phyloP scores from a whole-genome alignment of 1,140 invertebrate genomes.

The Drosophila burlai region DNA sequence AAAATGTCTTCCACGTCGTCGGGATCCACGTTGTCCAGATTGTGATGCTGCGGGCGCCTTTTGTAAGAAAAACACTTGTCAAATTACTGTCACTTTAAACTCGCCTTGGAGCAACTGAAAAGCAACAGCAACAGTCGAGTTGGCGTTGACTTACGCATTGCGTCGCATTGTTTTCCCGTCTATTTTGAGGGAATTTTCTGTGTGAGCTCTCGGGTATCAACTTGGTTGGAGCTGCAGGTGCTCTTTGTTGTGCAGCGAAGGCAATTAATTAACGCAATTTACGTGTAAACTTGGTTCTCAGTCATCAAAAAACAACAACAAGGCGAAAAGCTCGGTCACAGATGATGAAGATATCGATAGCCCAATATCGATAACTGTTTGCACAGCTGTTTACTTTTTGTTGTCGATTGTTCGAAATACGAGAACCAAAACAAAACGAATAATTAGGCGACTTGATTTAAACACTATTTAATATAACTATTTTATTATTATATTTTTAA shows the following conservation, averaged over 20 bases:
- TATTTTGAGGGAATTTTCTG: not conserved
- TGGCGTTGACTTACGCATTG: conserved; percentile 78
- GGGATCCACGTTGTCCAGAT: conserved; percentile 46
- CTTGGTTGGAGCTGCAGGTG: not conserved
- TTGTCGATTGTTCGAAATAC: conserved; percentile 1
- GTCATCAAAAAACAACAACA: conserved; percentile 39
- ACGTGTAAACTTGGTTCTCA: conserved; percentile 42
- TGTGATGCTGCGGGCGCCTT: conserved; percentile 62
- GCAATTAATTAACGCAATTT: conserved; percentile 46
- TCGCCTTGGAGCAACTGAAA: conserved; percentile 13
- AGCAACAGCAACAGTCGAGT: conserved; percentile 63
- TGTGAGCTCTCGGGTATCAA: conserved; percentile 3
- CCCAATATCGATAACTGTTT: not conserved
- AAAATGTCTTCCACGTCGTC: conserved; percentile 66
- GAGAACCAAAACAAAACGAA: conserved; percentile 7
- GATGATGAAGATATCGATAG: conserved; percentile 25
- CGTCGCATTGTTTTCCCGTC: conserved; percentile 59
- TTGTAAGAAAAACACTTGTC: conserved; percentile 17
- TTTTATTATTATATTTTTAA: not conserved
- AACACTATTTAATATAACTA: too few species aligned
- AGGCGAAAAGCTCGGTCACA: conserved; percentile 16
- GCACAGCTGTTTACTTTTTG: conserved; percentile 22
- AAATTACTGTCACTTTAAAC: conserved; percentile 12
- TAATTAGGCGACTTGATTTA: not conserved
- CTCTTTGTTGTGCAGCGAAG: conserved; percentile 23